Evolutionary conservation across 2,888 invertebrate genomes (phyloP).

Genomic region (Koerneria pararmatus): DNA sequence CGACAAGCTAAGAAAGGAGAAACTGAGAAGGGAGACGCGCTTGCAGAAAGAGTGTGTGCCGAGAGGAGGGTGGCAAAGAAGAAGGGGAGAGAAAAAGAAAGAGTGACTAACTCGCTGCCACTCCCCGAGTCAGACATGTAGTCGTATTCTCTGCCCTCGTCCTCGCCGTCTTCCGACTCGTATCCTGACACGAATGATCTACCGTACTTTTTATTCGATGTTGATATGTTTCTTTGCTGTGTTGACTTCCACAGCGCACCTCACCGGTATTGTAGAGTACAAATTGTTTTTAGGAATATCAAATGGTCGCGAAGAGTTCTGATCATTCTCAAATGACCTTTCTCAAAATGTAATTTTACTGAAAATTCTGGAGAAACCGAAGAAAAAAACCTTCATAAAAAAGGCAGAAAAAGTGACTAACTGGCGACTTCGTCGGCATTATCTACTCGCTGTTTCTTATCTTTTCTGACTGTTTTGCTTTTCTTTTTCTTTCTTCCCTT

Average conservation of each 20-base stretch:
- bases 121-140: constrained; percentile 58
- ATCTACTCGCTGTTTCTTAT: constrained; percentile 40
- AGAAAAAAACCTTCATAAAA: not conserved
- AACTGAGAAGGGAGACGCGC: constrained; percentile 17
- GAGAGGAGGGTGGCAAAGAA: constrained; percentile 14
- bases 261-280: too few relatives aligned
- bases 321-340: too few relatives aligned
- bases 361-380: not conserved
- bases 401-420: constrained; percentile 18
- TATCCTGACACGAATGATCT: constrained; percentile 34
- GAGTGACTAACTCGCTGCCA: constrained; percentile 51
- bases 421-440: constrained; percentile 56
- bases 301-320: too few relatives aligned
- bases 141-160: constrained; percentile 58
- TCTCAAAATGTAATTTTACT: too few relatives aligned
- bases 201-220: not conserved
- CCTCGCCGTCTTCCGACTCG: constrained; percentile 57
- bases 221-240: too few relatives aligned
- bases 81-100: constrained; percentile 13
- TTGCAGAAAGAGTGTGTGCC: constrained; percentile 12
- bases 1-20: constrained; percentile 17
- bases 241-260: too few relatives aligned
- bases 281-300: too few relatives aligned
- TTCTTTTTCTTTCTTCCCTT: constrained; percentile 32
- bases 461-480: constrained; percentile 31